Evolutionary conservation across 2,888 invertebrate species (phyloP).

Genomic region (Odiellus spinosus): DNA sequence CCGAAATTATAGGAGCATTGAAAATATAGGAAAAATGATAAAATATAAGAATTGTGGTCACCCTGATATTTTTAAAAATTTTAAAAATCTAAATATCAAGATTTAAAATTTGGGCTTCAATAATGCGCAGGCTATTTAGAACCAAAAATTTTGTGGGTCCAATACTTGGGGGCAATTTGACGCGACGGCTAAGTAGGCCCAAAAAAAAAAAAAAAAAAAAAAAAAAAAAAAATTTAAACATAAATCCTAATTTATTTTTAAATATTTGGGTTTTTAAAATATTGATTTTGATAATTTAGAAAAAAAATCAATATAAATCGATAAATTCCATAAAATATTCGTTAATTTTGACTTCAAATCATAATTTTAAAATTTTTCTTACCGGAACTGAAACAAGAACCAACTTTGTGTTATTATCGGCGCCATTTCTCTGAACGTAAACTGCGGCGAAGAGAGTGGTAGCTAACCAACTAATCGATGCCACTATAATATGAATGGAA

Average conservation of each 20-base stretch:
- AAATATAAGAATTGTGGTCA: too few relatives aligned
- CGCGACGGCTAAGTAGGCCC: not conserved
- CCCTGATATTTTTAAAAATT: too few relatives aligned
- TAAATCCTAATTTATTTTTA: not conserved
- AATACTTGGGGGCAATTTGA: not conserved
- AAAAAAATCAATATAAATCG: not conserved
- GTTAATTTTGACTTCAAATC: not conserved
- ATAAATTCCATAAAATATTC: not conserved
- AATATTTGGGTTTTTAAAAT: not conserved
- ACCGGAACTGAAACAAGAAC: slow-evolving; percentile 24
- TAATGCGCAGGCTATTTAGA: not conserved
- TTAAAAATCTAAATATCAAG: too few relatives aligned
- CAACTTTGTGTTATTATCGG: slow-evolving; percentile 23
- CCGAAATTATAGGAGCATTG: too few relatives aligned
- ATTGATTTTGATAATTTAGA: not conserved
- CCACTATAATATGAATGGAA: slow-evolving; percentile 24
- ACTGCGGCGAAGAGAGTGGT: slow-evolving; percentile 71
- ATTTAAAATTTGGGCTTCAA: too few relatives aligned
- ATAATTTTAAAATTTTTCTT: slow-evolving; percentile 2
- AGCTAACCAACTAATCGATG: slow-evolving; percentile 52
- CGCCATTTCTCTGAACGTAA: slow-evolving; percentile 35
- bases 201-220: not conserved
- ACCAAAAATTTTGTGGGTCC: not conserved
- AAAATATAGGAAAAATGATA: too few relatives aligned
- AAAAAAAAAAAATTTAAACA: not conserved